Percentiles rank a stretch among this genome's conserved stretches.
Conservation (phyloP, 2,888 invertebrate species). For the Apodemia zela region DNA sequence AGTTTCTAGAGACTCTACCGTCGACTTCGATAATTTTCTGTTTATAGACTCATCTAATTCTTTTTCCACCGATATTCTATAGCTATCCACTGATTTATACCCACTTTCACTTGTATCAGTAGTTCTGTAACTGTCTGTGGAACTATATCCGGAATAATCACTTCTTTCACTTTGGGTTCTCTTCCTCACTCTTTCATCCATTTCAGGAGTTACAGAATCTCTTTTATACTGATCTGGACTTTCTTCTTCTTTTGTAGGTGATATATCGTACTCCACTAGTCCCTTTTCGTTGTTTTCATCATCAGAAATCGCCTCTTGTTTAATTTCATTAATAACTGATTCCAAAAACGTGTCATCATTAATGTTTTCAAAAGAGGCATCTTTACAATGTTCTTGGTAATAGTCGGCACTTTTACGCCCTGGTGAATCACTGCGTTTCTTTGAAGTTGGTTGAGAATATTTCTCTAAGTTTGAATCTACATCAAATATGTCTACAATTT, state of each 20-base stretch:
- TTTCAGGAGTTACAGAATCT: slow-evolving; percentile 59
- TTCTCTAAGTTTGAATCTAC: slow-evolving; percentile 44
- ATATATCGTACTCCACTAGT: slow-evolving; percentile 67
- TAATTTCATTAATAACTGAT: slow-evolving; percentile 70
- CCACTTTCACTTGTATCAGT: slow-evolving; percentile 48
- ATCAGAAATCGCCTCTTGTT: slow-evolving; percentile 59
- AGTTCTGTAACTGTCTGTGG: slow-evolving; percentile 48
- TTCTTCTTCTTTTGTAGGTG: slow-evolving; percentile 48
- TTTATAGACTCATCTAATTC: slow-evolving; percentile 42
- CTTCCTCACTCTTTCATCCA: slow-evolving; percentile 42
- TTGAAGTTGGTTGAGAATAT: slow-evolving; percentile 41
- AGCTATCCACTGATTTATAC: slow-evolving; percentile 41
- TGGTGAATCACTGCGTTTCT: slow-evolving; percentile 46
- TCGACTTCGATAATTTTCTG: slow-evolving; percentile 51
- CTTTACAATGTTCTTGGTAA: slow-evolving; percentile 44
- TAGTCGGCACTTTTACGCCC: slow-evolving; percentile 44
- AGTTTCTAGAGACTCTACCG: slow-evolving; percentile 60
- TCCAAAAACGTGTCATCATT: slow-evolving; percentile 67
- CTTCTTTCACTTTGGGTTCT: slow-evolving; percentile 41
- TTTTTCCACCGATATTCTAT: slow-evolving; percentile 50
- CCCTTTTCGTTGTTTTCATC: slow-evolving; percentile 60
- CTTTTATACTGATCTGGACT: slow-evolving; percentile 32
- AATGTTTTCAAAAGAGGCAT: slow-evolving; percentile 49
- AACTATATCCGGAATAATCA: slow-evolving; percentile 50
- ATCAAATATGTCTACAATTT: slow-evolving; percentile 58